Percentiles rank a stretch among this genome's conserved stretches.
These are phyloP conservation scores for Harpagoxenus sublaevis DNA, from an alignment of 2,888 invertebrate genomes.

Conservation along the genomic window DNA sequence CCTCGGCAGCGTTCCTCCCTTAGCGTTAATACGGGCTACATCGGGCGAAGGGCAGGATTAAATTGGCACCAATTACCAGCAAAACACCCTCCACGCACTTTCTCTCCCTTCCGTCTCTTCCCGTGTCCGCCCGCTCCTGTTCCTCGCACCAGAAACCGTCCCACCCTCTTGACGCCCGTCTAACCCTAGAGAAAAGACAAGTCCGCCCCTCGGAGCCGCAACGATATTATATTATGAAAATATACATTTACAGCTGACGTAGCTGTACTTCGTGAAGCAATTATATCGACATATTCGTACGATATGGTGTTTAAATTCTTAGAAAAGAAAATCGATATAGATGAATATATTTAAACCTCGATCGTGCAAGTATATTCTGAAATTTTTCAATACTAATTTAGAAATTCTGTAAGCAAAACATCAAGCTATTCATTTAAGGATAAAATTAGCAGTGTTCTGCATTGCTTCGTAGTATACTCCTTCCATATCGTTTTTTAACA, in stretches of 20 bases:
- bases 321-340: slow-evolving; percentile 1
- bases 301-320: not conserved
- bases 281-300: slow-evolving; percentile 66
- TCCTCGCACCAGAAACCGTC: slow-evolving; percentile 52
- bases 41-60: slow-evolving; percentile 88
- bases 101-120: slow-evolving; percentile 84
- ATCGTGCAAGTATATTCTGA: not conserved
- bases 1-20: slow-evolving; percentile 75
- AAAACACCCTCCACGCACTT: slow-evolving; percentile 86
- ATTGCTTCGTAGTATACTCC: not conserved
- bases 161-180: slow-evolving; percentile 56
- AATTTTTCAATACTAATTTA: not conserved
- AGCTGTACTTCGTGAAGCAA: slow-evolving; percentile 74
- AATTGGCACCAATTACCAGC: slow-evolving; percentile 90
- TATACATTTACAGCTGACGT: slow-evolving; percentile 80
- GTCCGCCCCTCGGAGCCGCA: slow-evolving; percentile 76
- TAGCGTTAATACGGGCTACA: slow-evolving; percentile 84
- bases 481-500: not conserved
- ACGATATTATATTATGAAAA: slow-evolving; percentile 83
- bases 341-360: not conserved
- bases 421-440: not conserved
- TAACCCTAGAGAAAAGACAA: slow-evolving; percentile 72
- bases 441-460: not conserved
- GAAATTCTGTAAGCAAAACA: not conserved
- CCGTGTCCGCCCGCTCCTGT: slow-evolving; percentile 19